Percentiles rank a stretch among this genome's conserved stretches.
Evolutionary conservation across 1,140 invertebrate genomes (phyloP).

Genomic region (Drosophila varians): DNA sequence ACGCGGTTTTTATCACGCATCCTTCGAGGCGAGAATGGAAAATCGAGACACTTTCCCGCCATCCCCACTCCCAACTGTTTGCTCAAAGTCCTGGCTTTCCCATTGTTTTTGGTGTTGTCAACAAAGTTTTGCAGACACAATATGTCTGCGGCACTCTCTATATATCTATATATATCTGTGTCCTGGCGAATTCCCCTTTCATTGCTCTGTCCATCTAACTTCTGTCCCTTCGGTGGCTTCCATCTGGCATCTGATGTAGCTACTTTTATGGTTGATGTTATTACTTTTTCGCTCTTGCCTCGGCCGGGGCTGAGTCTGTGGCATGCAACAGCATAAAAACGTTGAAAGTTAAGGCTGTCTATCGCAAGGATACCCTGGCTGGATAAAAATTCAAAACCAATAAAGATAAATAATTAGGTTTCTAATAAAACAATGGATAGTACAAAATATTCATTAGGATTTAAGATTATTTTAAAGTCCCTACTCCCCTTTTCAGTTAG

Average conservation of each 20-base stretch:
- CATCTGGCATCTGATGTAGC: slow-evolving; percentile 79
- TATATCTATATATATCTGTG: slow-evolving; percentile 14
- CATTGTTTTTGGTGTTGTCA: slow-evolving; percentile 55
- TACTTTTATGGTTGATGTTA: slow-evolving; percentile 81
- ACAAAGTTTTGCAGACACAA: slow-evolving; percentile 80
- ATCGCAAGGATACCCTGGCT: background rate
- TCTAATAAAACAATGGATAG: no score
- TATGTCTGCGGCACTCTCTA: slow-evolving; percentile 67
- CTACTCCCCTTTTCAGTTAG: background rate
- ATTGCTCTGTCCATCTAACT: slow-evolving; percentile 18
- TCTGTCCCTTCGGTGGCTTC: slow-evolving; percentile 39
- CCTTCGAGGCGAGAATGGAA: slow-evolving; percentile 16
- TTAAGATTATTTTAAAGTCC: background rate
- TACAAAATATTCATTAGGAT: background rate
- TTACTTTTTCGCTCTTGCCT: slow-evolving; percentile 65
- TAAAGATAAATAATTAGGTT: no score
- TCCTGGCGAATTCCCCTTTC: background rate
- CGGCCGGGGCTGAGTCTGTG: slow-evolving; percentile 34
- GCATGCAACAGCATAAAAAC: slow-evolving; percentile 62
- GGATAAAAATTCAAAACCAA: no score
- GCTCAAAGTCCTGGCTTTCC: slow-evolving; percentile 24
- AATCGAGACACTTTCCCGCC: slow-evolving; percentile 56
- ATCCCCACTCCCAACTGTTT: slow-evolving; percentile 50
- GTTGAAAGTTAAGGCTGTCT: slow-evolving; percentile 12
- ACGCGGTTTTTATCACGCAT: slow-evolving; percentile 63